A percentile compares a stretch with the other conserved stretches of the same genome.
phyloP scores from a whole-genome alignment of 2,797 vertebrate genomes.

The Acanthurus tractus region DNA sequence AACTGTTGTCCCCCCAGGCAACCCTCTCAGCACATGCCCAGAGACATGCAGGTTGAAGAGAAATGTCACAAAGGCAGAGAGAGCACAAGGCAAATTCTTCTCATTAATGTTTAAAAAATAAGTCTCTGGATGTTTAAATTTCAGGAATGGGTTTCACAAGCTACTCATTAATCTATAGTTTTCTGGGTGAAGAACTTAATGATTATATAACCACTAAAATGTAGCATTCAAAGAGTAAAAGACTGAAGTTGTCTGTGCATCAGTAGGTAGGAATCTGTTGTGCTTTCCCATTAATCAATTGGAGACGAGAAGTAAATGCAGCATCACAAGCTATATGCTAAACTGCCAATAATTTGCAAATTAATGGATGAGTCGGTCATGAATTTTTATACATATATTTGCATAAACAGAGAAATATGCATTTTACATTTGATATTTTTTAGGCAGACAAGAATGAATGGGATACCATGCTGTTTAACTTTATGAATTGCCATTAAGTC shows the following conservation, averaged over 20 bases:
- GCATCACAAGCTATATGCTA: background rate
- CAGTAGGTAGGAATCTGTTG: background rate
- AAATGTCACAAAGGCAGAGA: slow-evolving; percentile 53
- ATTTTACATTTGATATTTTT: background rate
- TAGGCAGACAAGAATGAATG: background rate
- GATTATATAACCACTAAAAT: background rate
- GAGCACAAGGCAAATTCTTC: slow-evolving; percentile 22
- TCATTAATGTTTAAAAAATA: slow-evolving; percentile 54
- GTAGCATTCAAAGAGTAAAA: background rate
- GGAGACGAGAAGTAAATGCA: background rate
- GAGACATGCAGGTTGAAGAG: slow-evolving; percentile 25
- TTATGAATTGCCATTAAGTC: background rate
- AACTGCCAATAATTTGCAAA: background rate
- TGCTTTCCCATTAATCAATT: background rate
- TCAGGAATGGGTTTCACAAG: slow-evolving; percentile 10
- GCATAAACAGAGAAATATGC: background rate
- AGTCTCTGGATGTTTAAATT: slow-evolving; percentile 16
- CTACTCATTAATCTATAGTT: slow-evolving; percentile 8
- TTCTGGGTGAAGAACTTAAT: background rate
- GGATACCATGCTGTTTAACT: background rate
- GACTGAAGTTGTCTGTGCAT: background rate
- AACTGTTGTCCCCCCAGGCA: slow-evolving; percentile 24
- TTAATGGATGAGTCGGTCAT: background rate
- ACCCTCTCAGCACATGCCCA: slow-evolving; percentile 27
- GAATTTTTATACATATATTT: too few species aligned